phyloP scores from a whole-genome alignment of 2,797 vertebrate species.

The Momotus momota region DNA sequence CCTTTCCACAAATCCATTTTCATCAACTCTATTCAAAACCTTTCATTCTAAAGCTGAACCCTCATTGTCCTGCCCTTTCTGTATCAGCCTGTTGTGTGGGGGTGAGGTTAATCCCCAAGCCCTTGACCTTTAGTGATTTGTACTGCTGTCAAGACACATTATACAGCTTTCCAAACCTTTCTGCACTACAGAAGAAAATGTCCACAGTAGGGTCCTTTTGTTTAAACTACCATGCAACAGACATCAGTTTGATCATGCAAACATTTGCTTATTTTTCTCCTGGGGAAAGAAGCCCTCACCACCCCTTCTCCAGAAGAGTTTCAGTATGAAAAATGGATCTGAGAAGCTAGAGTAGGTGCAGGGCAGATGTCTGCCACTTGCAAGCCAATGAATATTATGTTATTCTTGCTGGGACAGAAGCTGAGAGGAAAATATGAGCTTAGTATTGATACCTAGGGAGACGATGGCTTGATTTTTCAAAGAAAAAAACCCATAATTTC shows the following conservation, averaged over 20 bases:
- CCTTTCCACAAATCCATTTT: not conserved
- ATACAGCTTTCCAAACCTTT: constrained; percentile 47
- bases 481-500: not conserved
- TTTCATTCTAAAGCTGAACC: constrained; percentile 24
- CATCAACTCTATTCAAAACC: constrained; percentile 29
- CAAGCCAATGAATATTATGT: constrained; percentile 12
- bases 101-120: constrained; percentile 59
- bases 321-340: not conserved
- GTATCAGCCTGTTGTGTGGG: constrained; percentile 7
- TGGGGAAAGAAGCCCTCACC: not conserved
- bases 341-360: not conserved
- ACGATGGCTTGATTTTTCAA: constrained; percentile 16
- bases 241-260: constrained; percentile 39
- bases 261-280: not conserved
- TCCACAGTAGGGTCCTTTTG: constrained; percentile 14
- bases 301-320: not conserved
- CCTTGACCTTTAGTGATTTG: constrained; percentile 66
- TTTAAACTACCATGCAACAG: constrained; percentile 40
- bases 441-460: constrained; percentile 24
- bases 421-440: constrained; percentile 16
- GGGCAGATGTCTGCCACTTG: not conserved
- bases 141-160: constrained; percentile 59
- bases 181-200: constrained; percentile 38
- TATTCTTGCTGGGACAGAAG: constrained; percentile 21
- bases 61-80: constrained; percentile 49